Evolutionary conservation across 2,113 vertebrate species (phyloP), one percentile per base, ranked within the genome.

Genomic region (Cairina moschata): DNA sequence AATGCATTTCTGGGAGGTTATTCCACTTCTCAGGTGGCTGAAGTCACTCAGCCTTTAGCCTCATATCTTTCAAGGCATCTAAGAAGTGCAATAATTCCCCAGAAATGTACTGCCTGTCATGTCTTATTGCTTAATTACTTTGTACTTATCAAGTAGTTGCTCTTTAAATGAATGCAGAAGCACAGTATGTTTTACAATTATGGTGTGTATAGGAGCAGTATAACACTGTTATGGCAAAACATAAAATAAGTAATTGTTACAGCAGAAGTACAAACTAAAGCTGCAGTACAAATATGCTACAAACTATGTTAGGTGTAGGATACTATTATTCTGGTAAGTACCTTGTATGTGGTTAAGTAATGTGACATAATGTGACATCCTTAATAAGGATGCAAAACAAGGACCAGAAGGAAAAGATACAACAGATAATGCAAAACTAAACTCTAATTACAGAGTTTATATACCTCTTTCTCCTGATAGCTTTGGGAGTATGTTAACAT

Each of bases 1-100:
- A 96, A 95, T 94, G 79, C 79, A 81, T 97, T 97, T 97, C 96
- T 98, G 68, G 86, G 93, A 95, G 66, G 96, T 97, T 96, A 97
- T 97, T 97, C 95, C 80, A 92, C 95, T 98, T 96, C 95, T 98
- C 97, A 95, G 93, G 97, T 98, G 97, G 91, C 81, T 97, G 97
- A 98, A 98, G 97, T 95, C 96, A 97, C 95, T 97, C 97, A 97
- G 97, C 97, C 97, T 98, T 98, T 98, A 97, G 96, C 96, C 97
- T 87, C n/a, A 2, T 96, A 95, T 95, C 97, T 98, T 97, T 98
- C 94, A 95, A 98, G 97, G 93, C 97, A 97, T 96, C 95, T 91
- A 86, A 98, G 97, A 96, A 96, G 86, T 89, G 86, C 91, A 97
- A 98, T 98, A 98, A 98, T 96, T 97, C 75, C 96, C 95, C 93